Conservation (phyloP, 1,140 invertebrate genomes). For the Himalopsyche phryganea region DNA sequence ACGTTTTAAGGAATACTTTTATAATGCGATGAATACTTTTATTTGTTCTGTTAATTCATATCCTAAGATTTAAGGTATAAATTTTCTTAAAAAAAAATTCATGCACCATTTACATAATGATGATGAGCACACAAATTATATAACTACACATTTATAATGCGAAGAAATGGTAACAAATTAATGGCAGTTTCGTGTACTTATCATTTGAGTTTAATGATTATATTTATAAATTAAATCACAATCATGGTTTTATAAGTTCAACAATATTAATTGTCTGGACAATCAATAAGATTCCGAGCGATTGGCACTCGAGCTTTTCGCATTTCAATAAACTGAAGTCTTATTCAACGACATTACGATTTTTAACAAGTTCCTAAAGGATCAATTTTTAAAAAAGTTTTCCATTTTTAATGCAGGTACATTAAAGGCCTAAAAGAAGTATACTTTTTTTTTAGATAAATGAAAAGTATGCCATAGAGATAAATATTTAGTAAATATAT, state of each 20-base stretch:
- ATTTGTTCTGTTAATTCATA: background rate
- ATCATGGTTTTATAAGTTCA: background rate
- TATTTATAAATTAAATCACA: conserved; percentile 1
- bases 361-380: background rate
- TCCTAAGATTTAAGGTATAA: background rate
- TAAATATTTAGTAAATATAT: conserved; percentile 9
- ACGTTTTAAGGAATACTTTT: conserved; percentile 1
- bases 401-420: background rate
- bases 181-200: background rate
- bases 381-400: background rate
- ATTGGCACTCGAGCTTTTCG: background rate
- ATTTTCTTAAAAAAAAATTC: conserved; percentile 2
- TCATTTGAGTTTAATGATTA: background rate
- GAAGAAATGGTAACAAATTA: background rate
- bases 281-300: background rate
- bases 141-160: conserved; percentile 5
- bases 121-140: conserved; percentile 4
- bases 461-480: conserved; percentile 3
- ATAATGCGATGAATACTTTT: background rate
- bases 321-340: too few species aligned
- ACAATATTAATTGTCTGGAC: background rate
- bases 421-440: background rate
- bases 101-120: conserved; percentile 6
- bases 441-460: background rate
- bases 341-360: background rate